phyloP scores from a whole-genome alignment of 2,888 invertebrate species.

The Drosophila borborema region DNA sequence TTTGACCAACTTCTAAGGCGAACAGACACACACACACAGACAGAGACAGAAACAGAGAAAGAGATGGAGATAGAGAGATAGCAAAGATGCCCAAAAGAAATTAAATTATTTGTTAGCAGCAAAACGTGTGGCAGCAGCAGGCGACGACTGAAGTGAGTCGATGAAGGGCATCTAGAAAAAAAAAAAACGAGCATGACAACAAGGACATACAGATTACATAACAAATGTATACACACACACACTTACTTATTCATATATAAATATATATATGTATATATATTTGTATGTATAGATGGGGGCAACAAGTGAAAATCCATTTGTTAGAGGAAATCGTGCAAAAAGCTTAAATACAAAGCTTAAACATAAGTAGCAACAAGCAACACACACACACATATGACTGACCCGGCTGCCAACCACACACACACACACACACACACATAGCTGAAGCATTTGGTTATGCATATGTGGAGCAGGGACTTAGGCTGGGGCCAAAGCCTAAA shows the following conservation, averaged over 20 bases:
- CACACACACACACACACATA: conserved; percentile 20
- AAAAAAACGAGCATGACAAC: conserved; percentile 70
- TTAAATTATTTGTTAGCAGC: conserved; percentile 73
- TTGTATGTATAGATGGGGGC: conserved; percentile 50
- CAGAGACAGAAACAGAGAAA: not conserved
- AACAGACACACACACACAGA: not conserved
- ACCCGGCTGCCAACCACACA: conserved; percentile 38
- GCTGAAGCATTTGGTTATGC: conserved; percentile 54
- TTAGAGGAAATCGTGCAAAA: conserved; percentile 79
- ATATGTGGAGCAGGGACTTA: conserved; percentile 70
- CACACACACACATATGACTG: conserved; percentile 32
- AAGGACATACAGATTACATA: conserved; percentile 70
- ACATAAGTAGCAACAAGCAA: conserved; percentile 66
- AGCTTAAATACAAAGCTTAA: conserved; percentile 82
- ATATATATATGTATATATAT: not conserved
- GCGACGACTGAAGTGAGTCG: conserved; percentile 14
- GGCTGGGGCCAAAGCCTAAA: conserved; percentile 64
- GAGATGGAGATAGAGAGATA: not conserved
- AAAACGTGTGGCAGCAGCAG: conserved; percentile 29
- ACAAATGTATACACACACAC: conserved; percentile 34
- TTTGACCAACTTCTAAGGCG: conserved; percentile 34
- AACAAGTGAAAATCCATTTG: conserved; percentile 79
- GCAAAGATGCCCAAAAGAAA: conserved; percentile 59
- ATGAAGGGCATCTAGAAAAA: conserved; percentile 60
- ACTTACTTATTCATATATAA: not conserved